A percentile compares a stretch with the other conserved stretches of the same genome.
Evolutionary conservation across 2,797 vertebrate genomes (phyloP).

Genomic region (Onychomys leucogaster): DNA sequence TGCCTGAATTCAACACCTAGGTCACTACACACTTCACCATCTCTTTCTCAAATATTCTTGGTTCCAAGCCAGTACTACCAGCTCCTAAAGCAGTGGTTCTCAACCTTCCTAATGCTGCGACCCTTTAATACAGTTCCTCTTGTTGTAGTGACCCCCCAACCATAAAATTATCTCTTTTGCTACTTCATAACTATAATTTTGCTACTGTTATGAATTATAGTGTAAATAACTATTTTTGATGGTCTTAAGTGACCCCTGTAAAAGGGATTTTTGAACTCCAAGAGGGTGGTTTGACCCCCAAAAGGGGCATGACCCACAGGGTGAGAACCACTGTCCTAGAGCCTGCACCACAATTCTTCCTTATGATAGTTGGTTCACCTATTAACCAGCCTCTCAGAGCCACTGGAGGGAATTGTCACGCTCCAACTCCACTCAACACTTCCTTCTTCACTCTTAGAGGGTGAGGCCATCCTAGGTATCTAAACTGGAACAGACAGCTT

Average conservation of each 20-base stretch:
- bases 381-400: neutral
- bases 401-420: neutral
- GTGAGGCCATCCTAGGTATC: neutral
- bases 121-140: neutral
- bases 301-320: neutral
- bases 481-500: neutral
- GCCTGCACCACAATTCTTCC: neutral
- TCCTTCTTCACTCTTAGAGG: neutral
- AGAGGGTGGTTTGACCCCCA: neutral
- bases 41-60: neutral
- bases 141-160: neutral
- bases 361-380: neutral
- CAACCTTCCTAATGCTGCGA: neutral
- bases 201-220: neutral
- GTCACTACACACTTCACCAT: neutral
- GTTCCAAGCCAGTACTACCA: neutral
- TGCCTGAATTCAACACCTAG: neutral
- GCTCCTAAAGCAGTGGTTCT: neutral
- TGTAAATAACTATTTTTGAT: neutral
- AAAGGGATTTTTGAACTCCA: neutral
- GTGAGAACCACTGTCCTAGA: neutral
- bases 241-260: neutral
- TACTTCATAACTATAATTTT: neutral
- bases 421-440: neutral
- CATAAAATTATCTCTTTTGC: neutral